These are phyloP conservation scores for Hemithea aestivaria DNA, from an alignment of 2,888 invertebrate species.

Conservation along the genomic window DNA sequence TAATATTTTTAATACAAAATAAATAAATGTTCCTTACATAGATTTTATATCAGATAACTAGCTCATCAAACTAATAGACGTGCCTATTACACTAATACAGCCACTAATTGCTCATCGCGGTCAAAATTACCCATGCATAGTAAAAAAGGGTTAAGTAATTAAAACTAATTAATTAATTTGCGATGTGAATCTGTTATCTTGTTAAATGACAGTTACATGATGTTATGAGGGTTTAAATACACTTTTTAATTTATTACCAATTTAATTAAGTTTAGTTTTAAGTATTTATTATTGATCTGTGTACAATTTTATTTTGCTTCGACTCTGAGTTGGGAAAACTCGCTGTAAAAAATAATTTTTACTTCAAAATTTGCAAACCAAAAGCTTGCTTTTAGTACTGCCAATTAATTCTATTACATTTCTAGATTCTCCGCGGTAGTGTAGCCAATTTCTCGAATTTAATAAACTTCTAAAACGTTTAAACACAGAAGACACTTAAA, in stretches of 20 bases:
- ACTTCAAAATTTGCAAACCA: too few relatives aligned
- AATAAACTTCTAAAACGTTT: too few relatives aligned
- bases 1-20: too few relatives aligned
- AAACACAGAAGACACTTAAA: too few relatives aligned
- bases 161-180: conserved; percentile 57
- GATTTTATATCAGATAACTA: conserved; percentile 3
- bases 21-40: background rate
- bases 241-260: conserved; percentile 26
- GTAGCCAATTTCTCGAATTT: too few relatives aligned
- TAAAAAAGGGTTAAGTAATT: conserved; percentile 61
- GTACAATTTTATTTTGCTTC: too few relatives aligned
- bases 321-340: too few relatives aligned
- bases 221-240: conserved; percentile 55
- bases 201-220: conserved; percentile 58
- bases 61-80: conserved; percentile 8
- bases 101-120: conserved; percentile 10
- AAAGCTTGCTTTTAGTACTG: too few relatives aligned
- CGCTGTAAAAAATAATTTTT: too few relatives aligned
- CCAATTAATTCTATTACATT: too few relatives aligned
- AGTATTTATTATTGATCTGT: too few relatives aligned
- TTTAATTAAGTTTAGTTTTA: conserved; percentile 11
- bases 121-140: conserved; percentile 26
- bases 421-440: too few relatives aligned
- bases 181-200: conserved; percentile 43
- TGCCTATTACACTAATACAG: conserved; percentile 7